phyloP scores from a whole-genome alignment of 2,888 invertebrate genomes.

The Baccha elongata region DNA sequence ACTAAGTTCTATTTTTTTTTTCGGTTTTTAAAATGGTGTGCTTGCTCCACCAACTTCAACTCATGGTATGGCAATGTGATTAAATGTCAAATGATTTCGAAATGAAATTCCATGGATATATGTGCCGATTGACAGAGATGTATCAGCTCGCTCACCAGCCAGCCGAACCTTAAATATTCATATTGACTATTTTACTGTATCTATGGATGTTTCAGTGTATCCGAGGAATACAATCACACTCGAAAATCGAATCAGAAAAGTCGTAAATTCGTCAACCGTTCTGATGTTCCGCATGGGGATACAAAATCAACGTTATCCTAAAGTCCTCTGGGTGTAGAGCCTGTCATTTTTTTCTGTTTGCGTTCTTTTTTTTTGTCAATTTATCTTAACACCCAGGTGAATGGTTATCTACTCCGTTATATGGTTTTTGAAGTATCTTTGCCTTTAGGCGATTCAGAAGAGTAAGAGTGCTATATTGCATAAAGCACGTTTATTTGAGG shows the following conservation, averaged over 20 bases:
- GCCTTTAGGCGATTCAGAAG: conserved; percentile 7
- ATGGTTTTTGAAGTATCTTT: conserved; percentile 11
- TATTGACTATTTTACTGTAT: conserved; percentile 5
- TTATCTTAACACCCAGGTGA: conserved; percentile 14
- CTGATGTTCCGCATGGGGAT: conserved; percentile 26
- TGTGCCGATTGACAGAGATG: conserved; percentile 2
- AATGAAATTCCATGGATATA: conserved; percentile 31
- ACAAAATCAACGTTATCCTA: conserved; percentile 42
- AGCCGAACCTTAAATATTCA: conserved; percentile 28
- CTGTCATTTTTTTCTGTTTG: background rate
- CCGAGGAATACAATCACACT: conserved; percentile 10
- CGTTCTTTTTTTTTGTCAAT: background rate
- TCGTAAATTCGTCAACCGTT: conserved; percentile 63
- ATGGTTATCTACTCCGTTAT: conserved; percentile 1
- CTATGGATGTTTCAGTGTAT: conserved; percentile 1
- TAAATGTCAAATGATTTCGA: conserved; percentile 60
- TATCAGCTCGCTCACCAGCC: conserved; percentile 6
- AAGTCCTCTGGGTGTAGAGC: conserved; percentile 16
- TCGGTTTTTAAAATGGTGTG: background rate
- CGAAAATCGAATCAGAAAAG: conserved; percentile 34
- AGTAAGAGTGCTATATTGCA: conserved; percentile 9
- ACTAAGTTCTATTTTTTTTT: conserved; percentile 39
- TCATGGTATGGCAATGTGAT: conserved; percentile 49
- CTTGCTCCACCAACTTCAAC: background rate
- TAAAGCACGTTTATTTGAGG: conserved; percentile 21